Percentiles rank a stretch among this genome's conserved stretches.
Evolutionary conservation across 2,888 invertebrate species (phyloP).

Genomic region (Minunthozetes semirufus): DNA sequence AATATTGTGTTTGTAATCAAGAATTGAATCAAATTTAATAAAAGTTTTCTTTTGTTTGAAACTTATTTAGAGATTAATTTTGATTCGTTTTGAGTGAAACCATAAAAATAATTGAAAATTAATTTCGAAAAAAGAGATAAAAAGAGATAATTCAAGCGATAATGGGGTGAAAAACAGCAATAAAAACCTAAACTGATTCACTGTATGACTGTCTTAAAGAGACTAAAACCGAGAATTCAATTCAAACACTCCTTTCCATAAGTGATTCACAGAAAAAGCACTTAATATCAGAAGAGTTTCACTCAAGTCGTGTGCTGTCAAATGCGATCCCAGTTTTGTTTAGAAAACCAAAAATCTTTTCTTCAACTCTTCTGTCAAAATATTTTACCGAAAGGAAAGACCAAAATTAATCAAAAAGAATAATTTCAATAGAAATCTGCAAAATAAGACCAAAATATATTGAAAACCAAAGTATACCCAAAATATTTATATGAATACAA

Average conservation of each 20-base stretch:
- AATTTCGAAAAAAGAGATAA: not conserved
- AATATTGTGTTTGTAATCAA: too few species aligned
- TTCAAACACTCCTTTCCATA: conserved; percentile 12
- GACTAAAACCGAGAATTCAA: not conserved
- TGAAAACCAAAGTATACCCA: too few species aligned
- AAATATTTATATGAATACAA: too few species aligned
- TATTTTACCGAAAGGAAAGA: not conserved
- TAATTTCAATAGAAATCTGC: not conserved
- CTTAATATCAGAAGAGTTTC: not conserved
- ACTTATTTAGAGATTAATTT: too few species aligned
- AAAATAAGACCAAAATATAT: not conserved
- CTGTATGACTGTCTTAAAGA: not conserved
- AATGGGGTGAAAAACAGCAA: not conserved
- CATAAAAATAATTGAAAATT: not conserved
- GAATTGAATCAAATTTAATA: too few species aligned
- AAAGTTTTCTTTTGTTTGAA: too few species aligned
- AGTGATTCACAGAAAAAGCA: conserved; percentile 19
- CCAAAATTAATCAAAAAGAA: not conserved
- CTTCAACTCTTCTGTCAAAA: not conserved
- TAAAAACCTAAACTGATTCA: not conserved
- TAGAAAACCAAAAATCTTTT: not conserved
- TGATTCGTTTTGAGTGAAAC: too few species aligned
- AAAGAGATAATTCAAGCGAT: not conserved
- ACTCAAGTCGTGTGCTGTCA: conserved; percentile 3
- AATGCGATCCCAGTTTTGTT: not conserved